phyloP scores from a whole-genome alignment of 2,797 vertebrate species.

The Hafferia zeledoni region DNA sequence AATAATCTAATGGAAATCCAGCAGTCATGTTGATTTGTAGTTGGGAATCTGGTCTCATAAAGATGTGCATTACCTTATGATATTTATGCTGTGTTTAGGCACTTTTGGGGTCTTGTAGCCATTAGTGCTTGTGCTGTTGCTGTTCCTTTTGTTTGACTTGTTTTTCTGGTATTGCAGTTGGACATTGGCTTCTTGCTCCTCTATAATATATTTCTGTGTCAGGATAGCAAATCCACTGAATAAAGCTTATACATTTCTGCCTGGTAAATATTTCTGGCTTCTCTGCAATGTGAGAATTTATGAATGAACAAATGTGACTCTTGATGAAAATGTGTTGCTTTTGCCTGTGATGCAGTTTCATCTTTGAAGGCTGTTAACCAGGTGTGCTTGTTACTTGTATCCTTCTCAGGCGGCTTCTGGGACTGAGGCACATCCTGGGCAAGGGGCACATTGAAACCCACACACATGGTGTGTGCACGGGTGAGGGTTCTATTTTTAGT shows the following conservation, averaged over 20 bases:
- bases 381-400: constrained; percentile 19
- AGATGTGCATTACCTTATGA: neutral
- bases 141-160: neutral
- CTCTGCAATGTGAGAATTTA: neutral
- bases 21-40: neutral
- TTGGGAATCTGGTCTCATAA: neutral
- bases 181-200: neutral
- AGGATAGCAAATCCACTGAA: neutral
- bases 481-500: constrained; percentile 40
- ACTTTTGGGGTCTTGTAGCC: neutral
- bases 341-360: constrained; percentile 17
- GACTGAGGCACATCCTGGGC: neutral
- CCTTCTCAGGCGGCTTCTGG: neutral
- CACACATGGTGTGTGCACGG: neutral
- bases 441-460: neutral
- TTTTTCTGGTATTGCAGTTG: neutral
- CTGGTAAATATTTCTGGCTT: constrained; percentile 59
- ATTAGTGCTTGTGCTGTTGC: fast-evolving
- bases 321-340: constrained; percentile 9
- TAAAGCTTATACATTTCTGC: constrained; percentile 16
- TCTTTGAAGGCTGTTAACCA: constrained; percentile 5
- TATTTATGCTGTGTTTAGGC: neutral
- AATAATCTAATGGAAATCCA: neutral
- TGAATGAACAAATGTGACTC: constrained; percentile 56
- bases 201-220: constrained; percentile 30